Conservation (phyloP, 2,888 invertebrate species). For the Ophioninae sp. region DNA sequence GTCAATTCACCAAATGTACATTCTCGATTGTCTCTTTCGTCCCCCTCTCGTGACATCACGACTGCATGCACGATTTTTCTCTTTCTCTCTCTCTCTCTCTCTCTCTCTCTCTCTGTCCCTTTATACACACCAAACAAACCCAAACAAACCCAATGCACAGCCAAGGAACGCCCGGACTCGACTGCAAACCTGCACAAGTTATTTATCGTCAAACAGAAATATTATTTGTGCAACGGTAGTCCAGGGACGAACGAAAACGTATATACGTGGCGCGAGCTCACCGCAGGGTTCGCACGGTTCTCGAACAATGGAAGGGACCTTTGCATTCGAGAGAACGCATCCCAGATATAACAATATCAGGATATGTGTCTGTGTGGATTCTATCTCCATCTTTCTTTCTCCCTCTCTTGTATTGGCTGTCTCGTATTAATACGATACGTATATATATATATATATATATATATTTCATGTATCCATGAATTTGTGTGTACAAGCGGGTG, state of each 20-base stretch:
- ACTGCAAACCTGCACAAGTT: conserved; percentile 53
- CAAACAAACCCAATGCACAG: neutral
- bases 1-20: conserved; percentile 29
- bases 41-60: neutral
- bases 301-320: conserved; percentile 70
- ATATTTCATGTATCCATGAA: neutral
- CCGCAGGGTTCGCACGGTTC: conserved; percentile 70
- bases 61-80: neutral
- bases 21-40: conserved; percentile 9
- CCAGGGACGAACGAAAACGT: conserved; percentile 44
- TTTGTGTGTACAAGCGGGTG: neutral
- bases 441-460: conserved; percentile 24
- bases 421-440: conserved; percentile 22
- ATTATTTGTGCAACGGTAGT: conserved; percentile 68
- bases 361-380: conserved; percentile 39
- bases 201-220: conserved; percentile 70
- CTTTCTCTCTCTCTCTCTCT: neutral
- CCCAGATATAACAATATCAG: conserved; percentile 64
- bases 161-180: conserved; percentile 7
- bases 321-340: conserved; percentile 58
- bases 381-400: conserved; percentile 23
- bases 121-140: neutral
- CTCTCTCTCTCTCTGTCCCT: neutral
- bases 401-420: conserved; percentile 37
- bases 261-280: conserved; percentile 48